Conservation (phyloP, 2,888 invertebrate genomes). For the Dryococelus australis region DNA sequence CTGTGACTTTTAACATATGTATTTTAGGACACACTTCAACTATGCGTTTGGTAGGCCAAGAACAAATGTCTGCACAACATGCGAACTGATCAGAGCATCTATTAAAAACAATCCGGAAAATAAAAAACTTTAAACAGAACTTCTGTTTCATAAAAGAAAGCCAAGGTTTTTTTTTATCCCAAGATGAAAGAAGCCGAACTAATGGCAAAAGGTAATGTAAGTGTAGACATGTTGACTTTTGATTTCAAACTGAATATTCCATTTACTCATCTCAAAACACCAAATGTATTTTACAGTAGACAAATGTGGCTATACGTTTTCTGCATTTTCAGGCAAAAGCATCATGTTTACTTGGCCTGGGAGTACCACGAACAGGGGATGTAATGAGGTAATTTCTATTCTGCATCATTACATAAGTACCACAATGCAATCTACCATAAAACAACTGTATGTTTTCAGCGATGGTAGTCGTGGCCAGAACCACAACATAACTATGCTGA, state of each 20-base stretch:
- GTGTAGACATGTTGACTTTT: neutral
- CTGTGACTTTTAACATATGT: neutral
- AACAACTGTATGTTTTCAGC: constrained; percentile 18
- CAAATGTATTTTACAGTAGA: neutral
- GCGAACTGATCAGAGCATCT: neutral
- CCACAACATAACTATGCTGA: constrained; percentile 22
- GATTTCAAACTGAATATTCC: neutral
- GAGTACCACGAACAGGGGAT: constrained; percentile 17
- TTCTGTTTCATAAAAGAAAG: neutral
- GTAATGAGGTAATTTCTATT: constrained; percentile 27
- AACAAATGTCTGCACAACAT: constrained; percentile 3
- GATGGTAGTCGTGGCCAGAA: constrained; percentile 25
- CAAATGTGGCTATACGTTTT: constrained; percentile 4
- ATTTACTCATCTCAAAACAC: neutral
- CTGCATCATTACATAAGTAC: constrained; percentile 17
- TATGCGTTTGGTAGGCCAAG: neutral
- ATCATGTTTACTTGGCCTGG: neutral
- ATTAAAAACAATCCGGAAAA: neutral
- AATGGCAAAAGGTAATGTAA: constrained; percentile 16
- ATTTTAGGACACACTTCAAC: neutral
- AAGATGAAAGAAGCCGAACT: neutral
- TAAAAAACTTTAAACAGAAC: neutral
- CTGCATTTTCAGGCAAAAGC: neutral
- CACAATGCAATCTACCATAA: neutral
- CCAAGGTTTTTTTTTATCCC: neutral